These are phyloP conservation scores for Furcifer pardalis DNA, from an alignment of 2,797 vertebrate species.

Conservation along the genomic window DNA sequence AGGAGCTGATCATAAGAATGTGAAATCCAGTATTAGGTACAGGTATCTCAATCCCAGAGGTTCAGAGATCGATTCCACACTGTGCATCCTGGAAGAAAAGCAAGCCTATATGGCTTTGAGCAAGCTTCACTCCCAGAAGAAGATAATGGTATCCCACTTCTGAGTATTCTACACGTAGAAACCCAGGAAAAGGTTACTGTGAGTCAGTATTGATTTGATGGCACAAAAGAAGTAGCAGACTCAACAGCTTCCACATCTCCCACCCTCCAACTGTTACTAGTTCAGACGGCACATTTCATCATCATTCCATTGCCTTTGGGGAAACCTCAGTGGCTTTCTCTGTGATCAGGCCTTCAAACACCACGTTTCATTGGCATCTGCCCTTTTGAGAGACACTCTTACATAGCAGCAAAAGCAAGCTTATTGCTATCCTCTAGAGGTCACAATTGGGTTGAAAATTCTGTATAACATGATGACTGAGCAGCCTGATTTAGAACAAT, in stretches of 20 bases:
- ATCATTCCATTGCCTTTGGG: not conserved
- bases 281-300: not conserved
- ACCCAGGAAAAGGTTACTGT: too few species aligned
- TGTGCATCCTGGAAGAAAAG: too few species aligned
- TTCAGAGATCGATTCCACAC: too few species aligned
- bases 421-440: constrained; percentile 77
- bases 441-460: constrained; percentile 79
- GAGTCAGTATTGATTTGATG: too few species aligned
- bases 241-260: accelerated
- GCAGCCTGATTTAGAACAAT: constrained; percentile 67
- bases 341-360: not conserved
- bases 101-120: too few species aligned
- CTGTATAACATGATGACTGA: constrained; percentile 52
- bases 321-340: not conserved
- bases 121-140: too few species aligned
- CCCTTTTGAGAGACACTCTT: constrained; percentile 1
- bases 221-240: not conserved
- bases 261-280: not conserved
- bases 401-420: constrained; percentile 42
- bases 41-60: too few species aligned
- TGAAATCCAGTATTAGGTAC: not conserved
- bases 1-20: not conserved
- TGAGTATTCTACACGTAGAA: too few species aligned
- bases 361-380: not conserved
- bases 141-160: too few species aligned